These are phyloP conservation scores for Tachina fera DNA, from an alignment of 2,888 invertebrate genomes.

Conservation along the genomic window DNA sequence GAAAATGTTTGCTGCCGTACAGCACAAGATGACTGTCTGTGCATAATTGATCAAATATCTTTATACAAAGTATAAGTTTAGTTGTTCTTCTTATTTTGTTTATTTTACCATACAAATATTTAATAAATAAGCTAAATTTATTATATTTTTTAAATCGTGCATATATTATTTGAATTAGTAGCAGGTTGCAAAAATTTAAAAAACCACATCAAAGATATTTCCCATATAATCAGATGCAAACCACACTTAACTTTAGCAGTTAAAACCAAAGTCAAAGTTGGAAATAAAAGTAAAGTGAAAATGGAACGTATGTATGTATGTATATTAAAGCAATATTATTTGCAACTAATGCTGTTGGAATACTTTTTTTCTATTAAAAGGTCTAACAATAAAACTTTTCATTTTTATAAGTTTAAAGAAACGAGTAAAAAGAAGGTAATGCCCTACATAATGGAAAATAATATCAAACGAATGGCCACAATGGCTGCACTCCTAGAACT, in stretches of 20 bases:
- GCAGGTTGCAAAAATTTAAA: conserved; percentile 15
- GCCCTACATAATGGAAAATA: too few relatives aligned
- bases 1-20: not conserved
- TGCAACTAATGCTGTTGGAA: conserved; percentile 3
- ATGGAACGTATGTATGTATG: not conserved
- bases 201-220: conserved; percentile 55
- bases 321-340: not conserved
- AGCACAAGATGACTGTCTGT: not conserved
- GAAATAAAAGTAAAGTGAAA: not conserved
- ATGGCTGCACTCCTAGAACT: too few relatives aligned
- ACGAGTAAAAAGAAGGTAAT: too few relatives aligned
- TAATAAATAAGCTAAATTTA: not conserved
- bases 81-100: not conserved
- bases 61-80: conserved; percentile 4
- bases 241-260: conserved; percentile 60
- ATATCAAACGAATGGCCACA: too few relatives aligned
- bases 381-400: too few relatives aligned
- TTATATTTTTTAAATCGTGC: conserved; percentile 1
- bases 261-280: conserved; percentile 37
- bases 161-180: conserved; percentile 20
- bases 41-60: conserved; percentile 7
- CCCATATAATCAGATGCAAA: conserved; percentile 53
- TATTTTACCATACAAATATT: not conserved
- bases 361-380: too few relatives aligned
- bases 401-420: too few relatives aligned